Evolutionary conservation across 2,797 vertebrate genomes (phyloP).

Genomic region (Pantherophis alleghaniensis): DNA sequence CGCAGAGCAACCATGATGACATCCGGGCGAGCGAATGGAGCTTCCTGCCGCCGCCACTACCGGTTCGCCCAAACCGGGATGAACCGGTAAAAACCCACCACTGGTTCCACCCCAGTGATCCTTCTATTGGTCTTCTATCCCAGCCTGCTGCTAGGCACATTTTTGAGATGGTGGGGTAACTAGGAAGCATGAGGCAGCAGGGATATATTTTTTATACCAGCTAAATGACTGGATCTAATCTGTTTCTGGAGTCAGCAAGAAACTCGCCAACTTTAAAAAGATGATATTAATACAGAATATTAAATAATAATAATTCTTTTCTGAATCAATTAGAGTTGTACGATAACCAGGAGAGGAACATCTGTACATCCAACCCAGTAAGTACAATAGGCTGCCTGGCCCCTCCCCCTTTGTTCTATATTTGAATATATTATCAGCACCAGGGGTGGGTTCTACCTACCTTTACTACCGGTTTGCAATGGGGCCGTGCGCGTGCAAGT

Average conservation of each 20-base stretch:
- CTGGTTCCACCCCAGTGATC: not conserved
- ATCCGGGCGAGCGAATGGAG: too few species aligned
- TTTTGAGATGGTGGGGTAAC: not conserved
- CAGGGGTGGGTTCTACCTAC: too few species aligned
- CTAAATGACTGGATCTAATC: too few species aligned
- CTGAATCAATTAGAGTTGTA: not conserved
- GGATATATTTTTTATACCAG: too few species aligned
- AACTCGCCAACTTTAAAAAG: not conserved
- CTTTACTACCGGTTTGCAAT: too few species aligned
- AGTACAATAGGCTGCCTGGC: not conserved
- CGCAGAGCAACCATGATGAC: too few species aligned
- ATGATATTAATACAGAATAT: not conserved
- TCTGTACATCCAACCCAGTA: not conserved
- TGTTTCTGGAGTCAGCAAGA: too few species aligned
- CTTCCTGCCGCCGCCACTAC: too few species aligned
- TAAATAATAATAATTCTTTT: not conserved
- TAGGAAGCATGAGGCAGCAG: not conserved
- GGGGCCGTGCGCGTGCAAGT: too few species aligned
- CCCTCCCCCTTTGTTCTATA: not conserved
- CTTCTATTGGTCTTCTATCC: not conserved
- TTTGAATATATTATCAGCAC: not conserved
- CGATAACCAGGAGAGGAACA: not conserved
- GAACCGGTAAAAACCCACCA: too few species aligned
- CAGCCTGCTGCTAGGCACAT: not conserved
- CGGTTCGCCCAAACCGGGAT: too few species aligned